Percentiles rank a stretch among this genome's conserved stretches.
These are phyloP conservation scores for Illadopsis cleaveri DNA, from an alignment of 2,113 vertebrate species.

Conservation along the genomic window DNA sequence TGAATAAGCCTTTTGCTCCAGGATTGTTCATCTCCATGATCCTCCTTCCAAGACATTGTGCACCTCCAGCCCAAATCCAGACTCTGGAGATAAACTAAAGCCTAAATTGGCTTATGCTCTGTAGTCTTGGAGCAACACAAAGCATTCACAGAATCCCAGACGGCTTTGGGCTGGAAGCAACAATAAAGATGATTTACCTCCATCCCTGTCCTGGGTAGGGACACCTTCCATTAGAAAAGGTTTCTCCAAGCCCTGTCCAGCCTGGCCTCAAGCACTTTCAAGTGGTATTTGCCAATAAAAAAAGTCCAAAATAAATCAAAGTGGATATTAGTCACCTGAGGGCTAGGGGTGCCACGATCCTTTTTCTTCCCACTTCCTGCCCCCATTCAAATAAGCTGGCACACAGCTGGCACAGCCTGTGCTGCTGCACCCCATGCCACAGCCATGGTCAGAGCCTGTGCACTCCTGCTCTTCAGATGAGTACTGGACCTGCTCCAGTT, in stretches of 20 bases:
- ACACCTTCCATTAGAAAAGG: neutral
- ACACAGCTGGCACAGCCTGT: neutral
- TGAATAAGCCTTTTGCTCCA: neutral
- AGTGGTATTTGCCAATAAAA: neutral
- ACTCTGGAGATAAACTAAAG: neutral
- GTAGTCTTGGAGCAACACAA: neutral
- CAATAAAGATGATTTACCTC: neutral
- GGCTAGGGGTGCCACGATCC: neutral
- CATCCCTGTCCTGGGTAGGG: neutral
- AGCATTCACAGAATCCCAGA: neutral
- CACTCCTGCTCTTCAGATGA: neutral
- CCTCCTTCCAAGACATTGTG: neutral
- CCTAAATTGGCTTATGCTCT: neutral
- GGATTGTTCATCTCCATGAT: neutral
- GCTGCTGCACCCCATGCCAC: neutral
- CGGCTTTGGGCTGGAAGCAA: neutral
- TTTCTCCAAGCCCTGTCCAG: neutral
- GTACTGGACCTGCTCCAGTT: neutral
- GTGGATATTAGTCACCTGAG: neutral
- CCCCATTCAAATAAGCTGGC: neutral
- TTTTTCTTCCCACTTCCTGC: neutral
- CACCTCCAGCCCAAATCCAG: neutral
- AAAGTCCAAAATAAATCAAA: neutral
- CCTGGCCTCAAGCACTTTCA: neutral
- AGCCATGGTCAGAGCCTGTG: neutral